A percentile compares a stretch with the other conserved stretches of the same genome.
These are phyloP conservation scores for Oryzias celebensis DNA, from an alignment of 2,113 vertebrate species.

Conservation along the genomic window DNA sequence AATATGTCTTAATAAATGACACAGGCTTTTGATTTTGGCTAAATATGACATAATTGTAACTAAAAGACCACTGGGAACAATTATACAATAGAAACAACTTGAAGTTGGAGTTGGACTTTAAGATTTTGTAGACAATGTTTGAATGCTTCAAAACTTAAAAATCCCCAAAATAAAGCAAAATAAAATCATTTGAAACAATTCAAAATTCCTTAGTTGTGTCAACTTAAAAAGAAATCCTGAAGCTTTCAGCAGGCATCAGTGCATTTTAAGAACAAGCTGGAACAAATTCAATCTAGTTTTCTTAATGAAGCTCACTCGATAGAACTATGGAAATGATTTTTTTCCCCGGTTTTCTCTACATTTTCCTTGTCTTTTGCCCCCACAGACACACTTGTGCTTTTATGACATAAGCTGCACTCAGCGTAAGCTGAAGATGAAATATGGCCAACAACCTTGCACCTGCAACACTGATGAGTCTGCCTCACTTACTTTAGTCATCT, in stretches of 20 bases:
- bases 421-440: conserved; percentile 8
- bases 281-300: neutral
- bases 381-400: conserved; percentile 16
- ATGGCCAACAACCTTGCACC: conserved; percentile 1
- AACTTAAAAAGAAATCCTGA: neutral
- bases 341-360: neutral
- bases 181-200: too few species aligned
- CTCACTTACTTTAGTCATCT: conserved; percentile 6
- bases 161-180: too few species aligned
- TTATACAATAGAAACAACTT: too few species aligned
- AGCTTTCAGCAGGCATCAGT: neutral
- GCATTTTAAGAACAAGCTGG: too few species aligned
- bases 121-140: too few species aligned
- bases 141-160: too few species aligned
- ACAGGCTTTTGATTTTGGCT: too few species aligned
- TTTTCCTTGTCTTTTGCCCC: conserved; percentile 1
- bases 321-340: neutral
- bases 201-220: too few species aligned
- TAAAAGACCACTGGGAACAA: too few species aligned
- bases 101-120: too few species aligned
- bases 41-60: too few species aligned
- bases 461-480: conserved; percentile 24
- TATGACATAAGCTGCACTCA: neutral
- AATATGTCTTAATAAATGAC: too few species aligned
- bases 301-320: conserved; percentile 3